Conservation (phyloP, 2,797 vertebrate species). For the Macroramphosus scolopax region DNA sequence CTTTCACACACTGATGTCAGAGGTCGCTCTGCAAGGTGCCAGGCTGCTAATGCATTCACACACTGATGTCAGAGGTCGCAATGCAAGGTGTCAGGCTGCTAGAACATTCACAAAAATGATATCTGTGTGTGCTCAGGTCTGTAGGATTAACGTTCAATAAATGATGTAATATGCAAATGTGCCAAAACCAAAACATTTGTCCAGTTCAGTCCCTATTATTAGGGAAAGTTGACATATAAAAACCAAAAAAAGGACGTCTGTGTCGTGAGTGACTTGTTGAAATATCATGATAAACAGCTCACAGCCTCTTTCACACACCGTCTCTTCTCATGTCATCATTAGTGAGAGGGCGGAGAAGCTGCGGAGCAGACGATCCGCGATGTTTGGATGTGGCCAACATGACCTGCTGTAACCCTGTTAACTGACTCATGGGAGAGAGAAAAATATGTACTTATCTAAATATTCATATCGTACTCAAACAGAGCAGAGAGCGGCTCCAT, state of each 20-base stretch:
- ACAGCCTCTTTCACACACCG: slow-evolving; percentile 7
- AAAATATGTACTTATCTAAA: slow-evolving; percentile 9
- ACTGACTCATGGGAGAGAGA: slow-evolving; percentile 5
- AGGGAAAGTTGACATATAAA: background rate
- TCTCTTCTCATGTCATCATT: slow-evolving; percentile 2
- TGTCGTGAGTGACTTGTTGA: slow-evolving; percentile 5
- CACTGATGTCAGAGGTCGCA: too few species aligned
- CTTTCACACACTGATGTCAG: too few species aligned
- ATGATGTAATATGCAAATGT: too few species aligned
- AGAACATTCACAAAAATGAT: too few species aligned
- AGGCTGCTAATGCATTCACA: too few species aligned
- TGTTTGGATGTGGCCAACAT: slow-evolving; percentile 9
- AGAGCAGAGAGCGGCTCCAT: background rate
- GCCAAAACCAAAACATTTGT: too few species aligned
- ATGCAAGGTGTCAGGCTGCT: too few species aligned
- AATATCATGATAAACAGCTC: slow-evolving; percentile 6
- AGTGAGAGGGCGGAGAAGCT: slow-evolving; percentile 4
- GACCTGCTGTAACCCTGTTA: slow-evolving; percentile 26
- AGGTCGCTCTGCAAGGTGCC: too few species aligned
- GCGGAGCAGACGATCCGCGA: slow-evolving; percentile 9
- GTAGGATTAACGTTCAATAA: too few species aligned
- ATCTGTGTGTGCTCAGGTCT: too few species aligned
- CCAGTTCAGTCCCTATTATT: background rate
- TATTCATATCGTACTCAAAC: slow-evolving; percentile 1
- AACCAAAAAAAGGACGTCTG: background rate